Evolutionary conservation across 2,797 vertebrate species (phyloP).

Genomic region (Lerista edwardsae): DNA sequence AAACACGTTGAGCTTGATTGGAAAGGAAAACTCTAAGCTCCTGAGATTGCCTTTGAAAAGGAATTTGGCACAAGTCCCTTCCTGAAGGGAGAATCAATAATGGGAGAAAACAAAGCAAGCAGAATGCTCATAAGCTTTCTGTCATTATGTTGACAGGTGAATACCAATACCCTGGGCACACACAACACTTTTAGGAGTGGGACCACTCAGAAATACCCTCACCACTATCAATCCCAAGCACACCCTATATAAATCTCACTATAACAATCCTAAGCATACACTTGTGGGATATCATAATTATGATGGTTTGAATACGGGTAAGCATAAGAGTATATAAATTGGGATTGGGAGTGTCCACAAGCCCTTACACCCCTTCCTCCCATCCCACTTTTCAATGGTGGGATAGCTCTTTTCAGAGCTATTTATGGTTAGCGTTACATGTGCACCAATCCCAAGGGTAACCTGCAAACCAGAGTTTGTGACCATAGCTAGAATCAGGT

Average conservation of each 20-base stretch:
- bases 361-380: no score
- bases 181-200: neutral
- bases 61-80: neutral
- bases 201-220: neutral
- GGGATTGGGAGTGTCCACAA: neutral
- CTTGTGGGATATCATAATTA: no score
- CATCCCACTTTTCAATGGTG: neutral
- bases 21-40: slow-evolving; percentile 2
- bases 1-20: slow-evolving; percentile 1
- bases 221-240: neutral
- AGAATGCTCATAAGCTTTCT: slow-evolving; percentile 8
- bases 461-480: neutral
- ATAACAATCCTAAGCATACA: no score
- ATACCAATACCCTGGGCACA: neutral
- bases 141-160: neutral
- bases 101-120: neutral
- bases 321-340: no score
- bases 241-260: no score
- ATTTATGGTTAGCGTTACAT: neutral
- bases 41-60: neutral
- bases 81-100: slow-evolving; percentile 18
- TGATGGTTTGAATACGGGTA: neutral
- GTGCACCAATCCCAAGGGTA: neutral
- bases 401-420: neutral
- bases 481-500: neutral